Percentiles rank a stretch among this genome's conserved stretches.
phyloP scores from a whole-genome alignment of 2,113 vertebrate species.

The Meleagris gallopavo region DNA sequence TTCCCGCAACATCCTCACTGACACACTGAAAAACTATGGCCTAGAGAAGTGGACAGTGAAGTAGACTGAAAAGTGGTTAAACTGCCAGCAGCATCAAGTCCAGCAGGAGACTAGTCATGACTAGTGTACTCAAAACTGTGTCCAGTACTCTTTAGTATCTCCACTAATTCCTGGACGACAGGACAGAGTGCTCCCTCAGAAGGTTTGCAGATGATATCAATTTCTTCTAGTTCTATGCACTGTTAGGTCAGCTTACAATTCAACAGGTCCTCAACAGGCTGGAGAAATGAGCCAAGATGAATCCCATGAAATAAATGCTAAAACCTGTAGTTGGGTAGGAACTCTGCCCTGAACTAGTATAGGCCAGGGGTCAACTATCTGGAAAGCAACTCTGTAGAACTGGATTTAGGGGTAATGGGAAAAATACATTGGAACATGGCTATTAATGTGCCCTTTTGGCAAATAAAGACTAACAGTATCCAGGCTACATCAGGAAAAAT shows the following conservation, averaged over 20 bases:
- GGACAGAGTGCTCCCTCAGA: not conserved
- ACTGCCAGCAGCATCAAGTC: not conserved
- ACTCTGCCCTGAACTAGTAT: not conserved
- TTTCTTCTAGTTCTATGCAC: not conserved
- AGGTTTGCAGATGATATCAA: not conserved
- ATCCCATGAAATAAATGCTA: not conserved
- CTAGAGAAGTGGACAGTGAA: not conserved
- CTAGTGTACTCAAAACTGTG: not conserved
- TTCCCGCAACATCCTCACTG: not conserved
- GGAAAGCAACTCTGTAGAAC: not conserved
- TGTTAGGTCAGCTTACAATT: not conserved
- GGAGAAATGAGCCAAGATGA: not conserved
- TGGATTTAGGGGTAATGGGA: not conserved
- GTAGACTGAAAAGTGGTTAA: not conserved
- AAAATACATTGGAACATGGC: not conserved
- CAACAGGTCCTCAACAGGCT: not conserved
- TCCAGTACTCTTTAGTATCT: not conserved
- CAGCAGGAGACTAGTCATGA: not conserved
- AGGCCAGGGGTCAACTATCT: rapidly evolving
- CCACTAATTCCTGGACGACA: not conserved
- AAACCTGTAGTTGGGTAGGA: not conserved
- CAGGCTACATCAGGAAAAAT: not conserved
- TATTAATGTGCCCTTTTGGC: not conserved
- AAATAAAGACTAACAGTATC: not conserved
- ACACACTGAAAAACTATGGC: not conserved